Evolutionary conservation across 2,797 vertebrate genomes (phyloP), one percentile per base, ranked within the genome.

Genomic region (Enteromius fasciolatus): DNA sequence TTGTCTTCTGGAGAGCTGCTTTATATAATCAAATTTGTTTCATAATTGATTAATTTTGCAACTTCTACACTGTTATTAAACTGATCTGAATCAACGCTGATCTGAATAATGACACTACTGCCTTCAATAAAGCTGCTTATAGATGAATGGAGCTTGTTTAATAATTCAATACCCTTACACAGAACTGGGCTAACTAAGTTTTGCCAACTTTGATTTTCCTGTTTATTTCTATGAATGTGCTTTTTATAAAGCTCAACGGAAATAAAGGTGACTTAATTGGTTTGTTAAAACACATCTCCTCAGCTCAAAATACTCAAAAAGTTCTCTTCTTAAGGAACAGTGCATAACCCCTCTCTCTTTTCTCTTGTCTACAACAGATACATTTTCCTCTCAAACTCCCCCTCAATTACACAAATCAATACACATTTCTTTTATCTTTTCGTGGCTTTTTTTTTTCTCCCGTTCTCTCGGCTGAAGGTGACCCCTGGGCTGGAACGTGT

Each of bases 401-500:
- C 94, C 80, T 86, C 96, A 95, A 96, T 96, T 87, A 88, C 89
- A 87, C 86, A 89, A 90, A 90, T 90, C 89, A 88, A 94, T 94
- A 90, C 81, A 78, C 79, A 81, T 87, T 87, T 90, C 83, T 88
- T 84, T 89, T 83, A 87, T 92, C 89, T 85, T 85, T 85, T 84
- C 85, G 23, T 66, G 84, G 69, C 54, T 69, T 77, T 63, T 28
- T 73, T 77, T 70, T 44, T 41, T 36, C 46, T 67, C 79, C 68
- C 69, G 33, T 66, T 85, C 82, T 94, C 87, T 89, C 88, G 89
- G 90, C 89, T 94, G 90, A 89, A 91, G 93, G 92, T 97, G 97
- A 99, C 97, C 97, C 97, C 97, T 96, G 95, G 87, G 87, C 85
- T 95, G 94, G 97, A 99, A 98, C 96, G 96, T 96, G 96, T 95